These are phyloP conservation scores for Blastobasis lacticolella DNA, from an alignment of 2,888 invertebrate species.

Conservation along the genomic window DNA sequence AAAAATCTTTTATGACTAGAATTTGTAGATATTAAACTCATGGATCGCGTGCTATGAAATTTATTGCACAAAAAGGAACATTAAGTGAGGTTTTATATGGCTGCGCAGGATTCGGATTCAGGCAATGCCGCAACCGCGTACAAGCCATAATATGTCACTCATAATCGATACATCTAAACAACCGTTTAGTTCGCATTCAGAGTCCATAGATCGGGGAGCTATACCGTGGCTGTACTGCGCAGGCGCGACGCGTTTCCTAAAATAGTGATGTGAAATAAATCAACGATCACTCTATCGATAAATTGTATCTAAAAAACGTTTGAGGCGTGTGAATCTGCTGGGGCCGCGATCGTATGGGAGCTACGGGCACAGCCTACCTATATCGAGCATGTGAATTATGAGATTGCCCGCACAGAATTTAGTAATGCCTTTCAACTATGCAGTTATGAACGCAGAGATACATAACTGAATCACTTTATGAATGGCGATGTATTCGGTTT, in stretches of 20 bases:
- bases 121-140: not conserved
- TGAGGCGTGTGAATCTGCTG: constrained; percentile 65
- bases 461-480: constrained; percentile 13
- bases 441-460: constrained; percentile 17
- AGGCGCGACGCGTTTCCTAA: constrained; percentile 65
- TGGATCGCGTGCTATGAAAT: too few species aligned
- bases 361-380: constrained; percentile 7
- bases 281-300: constrained; percentile 59
- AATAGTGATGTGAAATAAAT: constrained; percentile 71
- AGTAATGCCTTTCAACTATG: constrained; percentile 29
- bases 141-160: constrained; percentile 14
- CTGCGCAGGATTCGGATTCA: too few species aligned
- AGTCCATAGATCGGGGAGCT: constrained; percentile 45
- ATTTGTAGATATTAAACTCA: too few species aligned
- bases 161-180: constrained; percentile 23
- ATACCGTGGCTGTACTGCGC: constrained; percentile 63
- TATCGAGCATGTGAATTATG: too few species aligned
- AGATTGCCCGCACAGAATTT: too few species aligned
- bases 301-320: constrained; percentile 45
- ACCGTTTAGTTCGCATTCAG: constrained; percentile 41
- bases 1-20: too few species aligned
- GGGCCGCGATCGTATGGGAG: constrained; percentile 53
- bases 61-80: too few species aligned
- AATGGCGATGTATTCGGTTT: not conserved
- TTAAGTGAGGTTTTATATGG: too few species aligned